A percentile compares a stretch with the other conserved stretches of the same genome.
These are phyloP conservation scores for Drosophila pectinifera DNA, from an alignment of 1,140 invertebrate genomes.

Conservation along the genomic window DNA sequence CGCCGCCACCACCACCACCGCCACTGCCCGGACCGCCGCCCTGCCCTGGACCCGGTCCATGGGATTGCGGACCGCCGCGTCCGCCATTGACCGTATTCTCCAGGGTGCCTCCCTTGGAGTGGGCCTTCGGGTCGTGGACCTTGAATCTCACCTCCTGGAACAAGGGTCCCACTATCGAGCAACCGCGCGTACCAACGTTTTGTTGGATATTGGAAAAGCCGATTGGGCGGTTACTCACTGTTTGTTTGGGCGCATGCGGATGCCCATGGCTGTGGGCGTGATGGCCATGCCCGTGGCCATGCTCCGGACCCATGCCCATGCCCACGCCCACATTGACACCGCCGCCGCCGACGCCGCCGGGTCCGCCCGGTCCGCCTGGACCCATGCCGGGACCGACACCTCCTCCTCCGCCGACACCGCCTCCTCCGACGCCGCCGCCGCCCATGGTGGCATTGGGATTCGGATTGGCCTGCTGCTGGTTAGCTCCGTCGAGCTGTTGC, in stretches of 20 bases:
- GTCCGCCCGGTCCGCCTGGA: conserved; percentile 77
- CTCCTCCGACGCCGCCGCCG: conserved; percentile 57
- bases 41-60: conserved; percentile 67
- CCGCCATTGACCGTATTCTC: conserved; percentile 95
- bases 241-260: conserved; percentile 85
- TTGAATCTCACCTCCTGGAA: conserved; percentile 97
- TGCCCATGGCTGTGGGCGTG: conserved; percentile 85
- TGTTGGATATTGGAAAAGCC: conserved; percentile 85
- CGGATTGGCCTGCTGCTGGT: conserved; percentile 86
- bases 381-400: conserved; percentile 79
- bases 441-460: conserved; percentile 83
- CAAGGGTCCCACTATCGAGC: conserved; percentile 91
- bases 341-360: conserved; percentile 26
- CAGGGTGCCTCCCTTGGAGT: conserved; percentile 94
- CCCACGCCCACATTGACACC: conserved; percentile 41
- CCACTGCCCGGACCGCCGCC: conserved; percentile 78
- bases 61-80: conserved; percentile 87
- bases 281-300: conserved; percentile 85
- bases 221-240: conserved; percentile 85
- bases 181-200: conserved; percentile 85
- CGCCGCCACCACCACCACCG: conserved; percentile 85
- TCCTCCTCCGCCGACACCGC: conserved; percentile 62
- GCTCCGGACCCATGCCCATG: conserved; percentile 77
- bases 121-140: conserved; percentile 95
- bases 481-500: conserved; percentile 89